Evolutionary conservation across 2,888 invertebrate species (phyloP).

Genomic region (Drosophila recens): DNA sequence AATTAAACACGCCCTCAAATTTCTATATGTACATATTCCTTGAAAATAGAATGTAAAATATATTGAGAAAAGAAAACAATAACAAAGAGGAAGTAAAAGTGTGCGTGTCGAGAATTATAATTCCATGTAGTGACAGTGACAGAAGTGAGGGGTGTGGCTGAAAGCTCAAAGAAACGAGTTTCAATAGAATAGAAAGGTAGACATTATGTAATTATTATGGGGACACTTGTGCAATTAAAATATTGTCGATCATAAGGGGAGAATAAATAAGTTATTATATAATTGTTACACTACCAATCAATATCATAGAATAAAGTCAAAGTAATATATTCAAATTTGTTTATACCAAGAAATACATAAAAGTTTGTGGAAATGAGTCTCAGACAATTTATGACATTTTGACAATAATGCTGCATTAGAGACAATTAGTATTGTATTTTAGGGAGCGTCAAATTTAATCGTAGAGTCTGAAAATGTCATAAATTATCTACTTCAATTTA

Average conservation of each 20-base stretch:
- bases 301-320: background rate
- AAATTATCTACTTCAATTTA: slow-evolving; percentile 8
- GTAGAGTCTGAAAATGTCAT: background rate
- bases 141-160: background rate
- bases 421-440: background rate
- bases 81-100: slow-evolving; percentile 36
- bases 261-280: background rate
- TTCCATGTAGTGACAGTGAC: slow-evolving; percentile 1
- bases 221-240: background rate
- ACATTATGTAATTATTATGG: background rate
- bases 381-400: too few relatives aligned
- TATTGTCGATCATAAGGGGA: background rate
- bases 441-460: slow-evolving; percentile 3
- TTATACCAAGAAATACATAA: too few relatives aligned
- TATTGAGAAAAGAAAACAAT: background rate
- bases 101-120: background rate
- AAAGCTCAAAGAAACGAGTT: background rate
- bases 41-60: slow-evolving; percentile 29
- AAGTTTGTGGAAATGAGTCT: too few relatives aligned
- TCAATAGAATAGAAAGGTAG: slow-evolving; percentile 5
- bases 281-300: background rate
- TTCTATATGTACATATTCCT: slow-evolving; percentile 16
- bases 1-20: slow-evolving; percentile 17
- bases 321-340: too few relatives aligned
- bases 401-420: background rate